Evolutionary conservation across 2,797 vertebrate species (phyloP).

Genomic region (Orientallactaga sibirica): DNA sequence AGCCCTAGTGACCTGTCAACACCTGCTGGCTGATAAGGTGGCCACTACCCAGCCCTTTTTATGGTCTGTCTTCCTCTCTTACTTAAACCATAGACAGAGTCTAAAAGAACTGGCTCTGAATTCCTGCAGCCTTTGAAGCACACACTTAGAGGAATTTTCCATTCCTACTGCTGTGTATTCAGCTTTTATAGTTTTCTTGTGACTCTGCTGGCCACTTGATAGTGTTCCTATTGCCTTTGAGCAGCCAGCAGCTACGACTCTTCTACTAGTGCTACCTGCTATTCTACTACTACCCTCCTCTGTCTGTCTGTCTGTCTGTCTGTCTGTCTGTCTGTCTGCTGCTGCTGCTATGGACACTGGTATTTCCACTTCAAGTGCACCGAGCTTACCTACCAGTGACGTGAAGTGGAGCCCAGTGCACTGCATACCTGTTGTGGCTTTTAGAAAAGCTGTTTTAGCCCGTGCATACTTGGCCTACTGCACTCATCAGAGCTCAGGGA

Average conservation of each 20-base stretch:
- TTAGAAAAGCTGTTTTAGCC: slow-evolving; percentile 56
- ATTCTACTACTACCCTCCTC: too few species aligned
- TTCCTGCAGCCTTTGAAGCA: slow-evolving; percentile 13
- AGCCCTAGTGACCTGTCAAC: background rate
- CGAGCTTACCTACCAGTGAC: background rate
- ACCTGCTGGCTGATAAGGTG: background rate
- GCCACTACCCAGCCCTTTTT: background rate
- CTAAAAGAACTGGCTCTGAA: background rate
- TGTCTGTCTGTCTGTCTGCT: too few species aligned
- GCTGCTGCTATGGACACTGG: background rate
- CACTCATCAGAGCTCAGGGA: slow-evolving; percentile 58
- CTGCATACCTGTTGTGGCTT: background rate
- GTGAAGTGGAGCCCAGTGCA: background rate
- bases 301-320: too few species aligned
- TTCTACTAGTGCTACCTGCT: background rate
- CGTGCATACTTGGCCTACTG: background rate
- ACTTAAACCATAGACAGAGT: background rate
- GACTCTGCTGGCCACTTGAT: background rate
- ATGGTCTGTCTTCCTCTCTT: background rate
- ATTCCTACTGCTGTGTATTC: background rate
- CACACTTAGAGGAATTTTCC: background rate
- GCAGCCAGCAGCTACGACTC: background rate
- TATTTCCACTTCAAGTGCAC: background rate
- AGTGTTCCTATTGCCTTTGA: background rate
- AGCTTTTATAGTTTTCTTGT: background rate